phyloP scores from a whole-genome alignment of 2,888 invertebrate species.

The Sipunculus nudus region DNA sequence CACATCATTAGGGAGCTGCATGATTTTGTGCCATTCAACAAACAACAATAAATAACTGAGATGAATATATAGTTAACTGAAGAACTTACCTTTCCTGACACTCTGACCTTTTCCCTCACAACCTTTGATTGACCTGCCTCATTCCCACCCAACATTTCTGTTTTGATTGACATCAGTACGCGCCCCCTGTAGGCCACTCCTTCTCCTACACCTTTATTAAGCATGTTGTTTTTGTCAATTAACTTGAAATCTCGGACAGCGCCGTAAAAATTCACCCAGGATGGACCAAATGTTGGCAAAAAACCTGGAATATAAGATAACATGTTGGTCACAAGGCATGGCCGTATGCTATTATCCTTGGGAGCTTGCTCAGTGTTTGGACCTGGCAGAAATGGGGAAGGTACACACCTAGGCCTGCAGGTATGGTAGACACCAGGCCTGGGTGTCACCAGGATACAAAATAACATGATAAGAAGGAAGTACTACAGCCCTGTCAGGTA shows the following conservation, averaged over 20 bases:
- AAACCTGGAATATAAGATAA: conserved; percentile 44
- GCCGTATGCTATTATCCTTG: too few relatives aligned
- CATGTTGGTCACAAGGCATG: too few relatives aligned
- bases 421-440: too few relatives aligned
- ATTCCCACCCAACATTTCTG: conserved; percentile 24
- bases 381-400: too few relatives aligned
- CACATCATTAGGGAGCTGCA: background rate
- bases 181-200: conserved; percentile 46
- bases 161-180: conserved; percentile 43
- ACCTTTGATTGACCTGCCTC: conserved; percentile 16
- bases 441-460: too few relatives aligned
- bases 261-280: conserved; percentile 50
- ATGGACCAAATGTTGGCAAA: conserved; percentile 48
- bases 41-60: too few relatives aligned
- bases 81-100: background rate
- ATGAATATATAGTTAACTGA: background rate
- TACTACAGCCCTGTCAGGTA: too few relatives aligned
- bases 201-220: conserved; percentile 47
- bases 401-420: too few relatives aligned
- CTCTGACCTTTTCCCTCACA: conserved; percentile 16
- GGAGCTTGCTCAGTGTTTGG: too few relatives aligned
- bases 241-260: conserved; percentile 41
- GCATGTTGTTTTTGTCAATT: conserved; percentile 27
- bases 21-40: too few relatives aligned
- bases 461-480: too few relatives aligned